A percentile compares a stretch with the other conserved stretches of the same genome.
These are phyloP conservation scores for Spheniscus humboldti DNA, from an alignment of 2,797 vertebrate genomes.

Conservation along the genomic window DNA sequence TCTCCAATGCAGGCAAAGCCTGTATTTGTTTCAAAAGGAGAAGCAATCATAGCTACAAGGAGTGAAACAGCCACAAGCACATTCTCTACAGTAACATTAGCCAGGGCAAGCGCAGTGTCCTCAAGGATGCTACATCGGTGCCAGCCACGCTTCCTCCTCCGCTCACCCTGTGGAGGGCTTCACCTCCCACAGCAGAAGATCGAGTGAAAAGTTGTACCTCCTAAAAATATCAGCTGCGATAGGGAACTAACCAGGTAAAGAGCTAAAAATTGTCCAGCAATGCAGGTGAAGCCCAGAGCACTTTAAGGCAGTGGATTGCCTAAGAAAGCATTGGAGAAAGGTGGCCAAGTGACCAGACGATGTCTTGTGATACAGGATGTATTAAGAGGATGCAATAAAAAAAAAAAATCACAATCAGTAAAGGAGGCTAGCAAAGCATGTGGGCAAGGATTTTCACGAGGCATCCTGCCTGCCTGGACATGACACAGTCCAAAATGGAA, in stretches of 20 bases:
- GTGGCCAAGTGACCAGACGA: neutral
- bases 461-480: neutral
- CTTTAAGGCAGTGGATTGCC: neutral
- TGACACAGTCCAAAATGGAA: neutral
- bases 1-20: neutral
- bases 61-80: neutral
- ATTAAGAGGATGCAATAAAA: neutral
- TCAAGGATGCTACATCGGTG: neutral
- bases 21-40: neutral
- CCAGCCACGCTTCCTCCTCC: fast-evolving
- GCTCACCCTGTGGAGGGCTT: neutral
- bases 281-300: neutral
- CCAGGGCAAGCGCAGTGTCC: neutral
- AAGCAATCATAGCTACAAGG: neutral
- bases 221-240: neutral
- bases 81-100: fast-evolving
- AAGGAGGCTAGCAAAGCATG: neutral
- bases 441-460: neutral
- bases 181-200: neutral
- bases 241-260: neutral
- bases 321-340: neutral
- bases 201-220: fast-evolving
- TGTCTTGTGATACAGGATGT: neutral
- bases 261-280: neutral
- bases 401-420: neutral